phyloP scores from a whole-genome alignment of 2,797 vertebrate species.

The Florisuga fusca region DNA sequence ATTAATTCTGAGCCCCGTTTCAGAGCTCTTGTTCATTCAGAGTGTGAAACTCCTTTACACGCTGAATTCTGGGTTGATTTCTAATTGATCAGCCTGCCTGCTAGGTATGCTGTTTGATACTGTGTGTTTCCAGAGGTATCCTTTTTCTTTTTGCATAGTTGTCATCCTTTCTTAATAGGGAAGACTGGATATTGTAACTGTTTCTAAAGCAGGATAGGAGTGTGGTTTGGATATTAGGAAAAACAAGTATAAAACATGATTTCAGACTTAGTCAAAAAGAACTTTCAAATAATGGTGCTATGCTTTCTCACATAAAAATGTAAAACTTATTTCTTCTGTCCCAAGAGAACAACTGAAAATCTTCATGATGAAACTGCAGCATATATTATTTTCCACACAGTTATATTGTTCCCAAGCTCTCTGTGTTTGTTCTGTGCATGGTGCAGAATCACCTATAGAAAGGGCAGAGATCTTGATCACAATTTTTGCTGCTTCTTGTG shows the following conservation, averaged over 20 bases:
- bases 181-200: background rate
- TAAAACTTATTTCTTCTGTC: background rate
- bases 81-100: background rate
- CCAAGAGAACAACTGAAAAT: background rate
- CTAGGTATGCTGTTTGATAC: background rate
- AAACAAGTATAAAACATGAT: background rate
- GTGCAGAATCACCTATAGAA: background rate
- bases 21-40: background rate
- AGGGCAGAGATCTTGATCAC: background rate
- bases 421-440: background rate
- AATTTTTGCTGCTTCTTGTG: too few species aligned
- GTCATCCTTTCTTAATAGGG: background rate
- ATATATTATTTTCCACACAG: background rate
- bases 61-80: background rate
- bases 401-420: background rate
- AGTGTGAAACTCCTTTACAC: background rate
- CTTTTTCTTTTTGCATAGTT: background rate
- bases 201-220: background rate
- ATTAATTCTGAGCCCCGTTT: background rate
- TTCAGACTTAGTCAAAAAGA: background rate
- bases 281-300: background rate
- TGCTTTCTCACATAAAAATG: background rate
- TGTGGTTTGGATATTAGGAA: background rate
- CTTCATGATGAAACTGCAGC: background rate
- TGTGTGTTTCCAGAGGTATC: background rate